A percentile compares a stretch with the other conserved stretches of the same genome.
These are phyloP conservation scores for Arnoldichthys spilopterus DNA, from an alignment of 2,797 vertebrate genomes.

Conservation along the genomic window DNA sequence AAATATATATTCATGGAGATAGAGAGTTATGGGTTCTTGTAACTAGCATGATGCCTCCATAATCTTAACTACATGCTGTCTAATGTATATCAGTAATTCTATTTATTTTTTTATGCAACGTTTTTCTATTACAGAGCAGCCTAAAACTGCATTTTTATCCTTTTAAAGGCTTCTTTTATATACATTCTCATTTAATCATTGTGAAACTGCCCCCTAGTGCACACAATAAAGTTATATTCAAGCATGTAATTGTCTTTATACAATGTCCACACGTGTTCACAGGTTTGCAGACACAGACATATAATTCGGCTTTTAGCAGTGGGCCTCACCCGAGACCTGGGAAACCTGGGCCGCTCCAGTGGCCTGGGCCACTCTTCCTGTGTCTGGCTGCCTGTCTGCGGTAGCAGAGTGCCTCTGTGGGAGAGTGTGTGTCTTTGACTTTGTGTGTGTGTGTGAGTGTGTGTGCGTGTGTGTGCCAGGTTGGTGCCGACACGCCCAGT, in stretches of 20 bases:
- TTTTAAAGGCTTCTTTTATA: neutral
- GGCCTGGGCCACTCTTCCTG: slow-evolving; percentile 54
- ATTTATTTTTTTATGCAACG: no score
- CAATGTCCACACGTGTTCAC: neutral
- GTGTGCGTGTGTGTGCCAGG: slow-evolving; percentile 53
- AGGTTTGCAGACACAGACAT: neutral
- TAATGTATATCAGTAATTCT: no score
- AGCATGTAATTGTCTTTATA: neutral
- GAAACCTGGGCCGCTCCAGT: slow-evolving; percentile 53
- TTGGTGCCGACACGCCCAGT: slow-evolving; percentile 65
- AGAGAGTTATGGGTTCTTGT: neutral
- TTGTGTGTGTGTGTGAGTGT: slow-evolving; percentile 39
- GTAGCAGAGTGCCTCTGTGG: slow-evolving; percentile 60
- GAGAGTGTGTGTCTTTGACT: slow-evolving; percentile 51
- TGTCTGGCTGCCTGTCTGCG: slow-evolving; percentile 57
- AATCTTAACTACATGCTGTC: no score
- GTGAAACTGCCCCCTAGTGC: neutral
- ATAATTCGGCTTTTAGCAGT: slow-evolving; percentile 22
- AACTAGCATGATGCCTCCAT: no score
- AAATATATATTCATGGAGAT: neutral
- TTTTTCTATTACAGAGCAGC: no score
- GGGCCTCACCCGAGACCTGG: slow-evolving; percentile 41
- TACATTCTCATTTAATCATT: neutral
- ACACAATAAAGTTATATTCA: neutral
- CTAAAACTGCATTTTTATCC: no score